A percentile compares a stretch with the other conserved stretches of the same genome.
Conservation (phyloP, 2,113 vertebrate species). For the Bos taurus region DNA sequence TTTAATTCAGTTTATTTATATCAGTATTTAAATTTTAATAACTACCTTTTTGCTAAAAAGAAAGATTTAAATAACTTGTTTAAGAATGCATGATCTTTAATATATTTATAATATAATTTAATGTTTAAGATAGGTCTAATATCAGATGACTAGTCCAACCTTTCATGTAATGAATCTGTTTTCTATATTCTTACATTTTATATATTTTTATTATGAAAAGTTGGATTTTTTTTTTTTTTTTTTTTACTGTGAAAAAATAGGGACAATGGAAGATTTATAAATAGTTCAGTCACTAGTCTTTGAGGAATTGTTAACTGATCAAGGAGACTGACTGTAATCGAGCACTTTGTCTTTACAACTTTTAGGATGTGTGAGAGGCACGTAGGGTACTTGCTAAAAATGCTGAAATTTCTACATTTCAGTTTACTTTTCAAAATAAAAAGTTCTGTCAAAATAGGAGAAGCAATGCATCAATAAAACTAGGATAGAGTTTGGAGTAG, state of each 20-base stretch:
- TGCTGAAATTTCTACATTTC: background rate
- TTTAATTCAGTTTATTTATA: background rate
- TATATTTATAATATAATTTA: background rate
- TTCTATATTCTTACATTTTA: background rate
- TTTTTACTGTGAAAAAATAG: background rate
- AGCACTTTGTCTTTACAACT: background rate
- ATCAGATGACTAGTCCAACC: background rate
- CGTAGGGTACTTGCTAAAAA: background rate
- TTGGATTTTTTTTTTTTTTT: background rate
- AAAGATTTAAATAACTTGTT: background rate
- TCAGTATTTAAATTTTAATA: background rate
- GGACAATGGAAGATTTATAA: background rate
- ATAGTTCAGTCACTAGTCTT: background rate
- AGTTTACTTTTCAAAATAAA: background rate
- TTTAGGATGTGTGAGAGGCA: background rate
- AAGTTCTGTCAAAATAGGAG: background rate
- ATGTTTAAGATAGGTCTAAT: background rate
- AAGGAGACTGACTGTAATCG: background rate
- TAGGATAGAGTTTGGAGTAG: background rate
- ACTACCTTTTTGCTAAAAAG: background rate
- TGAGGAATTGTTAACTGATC: background rate
- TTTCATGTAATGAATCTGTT: background rate
- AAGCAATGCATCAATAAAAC: background rate
- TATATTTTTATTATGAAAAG: background rate
- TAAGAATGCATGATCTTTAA: background rate